Conservation (phyloP, 2,888 invertebrate genomes). For the Mythimna albipuncta region DNA sequence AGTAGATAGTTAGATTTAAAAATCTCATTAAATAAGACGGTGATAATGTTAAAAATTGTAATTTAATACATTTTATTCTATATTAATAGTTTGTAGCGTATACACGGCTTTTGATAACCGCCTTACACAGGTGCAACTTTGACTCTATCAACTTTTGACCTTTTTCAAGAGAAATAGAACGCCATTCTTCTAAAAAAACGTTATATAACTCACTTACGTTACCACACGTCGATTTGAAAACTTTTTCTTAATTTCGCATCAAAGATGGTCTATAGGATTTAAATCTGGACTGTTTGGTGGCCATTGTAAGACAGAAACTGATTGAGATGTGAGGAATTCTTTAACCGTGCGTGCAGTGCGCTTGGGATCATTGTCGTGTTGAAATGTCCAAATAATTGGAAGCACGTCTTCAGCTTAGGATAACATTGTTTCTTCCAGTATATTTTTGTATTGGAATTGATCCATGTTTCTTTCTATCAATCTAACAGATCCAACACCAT, state of each 20-base stretch:
- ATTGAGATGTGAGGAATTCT: slow-evolving; percentile 1
- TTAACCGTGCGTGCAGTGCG: background rate
- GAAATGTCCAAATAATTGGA: no score
- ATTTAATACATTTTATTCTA: background rate
- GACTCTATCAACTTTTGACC: background rate
- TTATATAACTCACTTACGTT: background rate
- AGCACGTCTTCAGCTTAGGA: no score
- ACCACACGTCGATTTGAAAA: background rate
- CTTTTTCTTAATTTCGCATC: background rate
- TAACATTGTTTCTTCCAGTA: no score
- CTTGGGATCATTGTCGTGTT: background rate
- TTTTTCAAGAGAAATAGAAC: background rate
- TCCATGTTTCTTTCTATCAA: no score
- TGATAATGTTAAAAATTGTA: no score
- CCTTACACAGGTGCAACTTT: background rate
- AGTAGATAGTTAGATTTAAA: no score
- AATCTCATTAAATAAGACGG: no score
- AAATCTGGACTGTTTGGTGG: background rate
- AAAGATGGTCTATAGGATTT: background rate
- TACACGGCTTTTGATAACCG: background rate
- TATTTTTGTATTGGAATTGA: no score
- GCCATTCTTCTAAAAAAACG: background rate
- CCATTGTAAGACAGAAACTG: background rate
- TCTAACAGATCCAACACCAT: no score
- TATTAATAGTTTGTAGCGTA: background rate